phyloP scores from a whole-genome alignment of 2,113 vertebrate species.

The Etheostoma cragini region DNA sequence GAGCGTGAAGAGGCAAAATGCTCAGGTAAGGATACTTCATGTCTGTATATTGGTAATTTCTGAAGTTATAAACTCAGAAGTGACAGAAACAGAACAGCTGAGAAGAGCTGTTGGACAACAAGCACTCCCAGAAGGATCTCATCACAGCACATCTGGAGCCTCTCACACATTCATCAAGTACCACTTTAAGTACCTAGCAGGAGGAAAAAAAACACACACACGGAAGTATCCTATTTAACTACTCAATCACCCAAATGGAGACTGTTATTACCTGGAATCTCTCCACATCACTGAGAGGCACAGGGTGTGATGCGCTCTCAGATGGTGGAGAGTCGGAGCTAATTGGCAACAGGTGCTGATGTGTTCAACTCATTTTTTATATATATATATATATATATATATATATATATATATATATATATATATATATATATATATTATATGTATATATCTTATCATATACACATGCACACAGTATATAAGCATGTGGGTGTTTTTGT shows the following conservation, averaged over 20 bases:
- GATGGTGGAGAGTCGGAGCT: conserved; percentile 54
- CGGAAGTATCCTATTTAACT: conserved; percentile 62
- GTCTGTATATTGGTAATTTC: conserved; percentile 11
- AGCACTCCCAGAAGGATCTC: conserved; percentile 42
- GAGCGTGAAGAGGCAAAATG: background rate
- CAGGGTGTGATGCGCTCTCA: conserved; percentile 57
- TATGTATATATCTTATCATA: too few species aligned
- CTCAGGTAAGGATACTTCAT: background rate
- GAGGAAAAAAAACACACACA: conserved; percentile 21
- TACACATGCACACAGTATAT: conserved; percentile 1
- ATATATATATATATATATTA: too few species aligned
- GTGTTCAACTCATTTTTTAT: conserved; percentile 35
- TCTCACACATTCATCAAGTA: conserved; percentile 64
- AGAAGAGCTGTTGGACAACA: conserved; percentile 58
- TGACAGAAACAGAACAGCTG: conserved; percentile 23
- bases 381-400: too few species aligned
- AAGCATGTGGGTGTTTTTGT: conserved; percentile 38
- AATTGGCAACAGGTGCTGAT: conserved; percentile 73
- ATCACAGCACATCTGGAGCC: conserved; percentile 64
- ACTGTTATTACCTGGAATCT: conserved; percentile 68
- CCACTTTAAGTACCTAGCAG: conserved; percentile 40
- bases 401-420: too few species aligned
- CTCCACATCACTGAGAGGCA: conserved; percentile 46
- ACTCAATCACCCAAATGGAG: conserved; percentile 72
- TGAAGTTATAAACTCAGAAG: background rate